Conservation (phyloP, 2,888 invertebrate genomes). For the Ctena decussata region DNA sequence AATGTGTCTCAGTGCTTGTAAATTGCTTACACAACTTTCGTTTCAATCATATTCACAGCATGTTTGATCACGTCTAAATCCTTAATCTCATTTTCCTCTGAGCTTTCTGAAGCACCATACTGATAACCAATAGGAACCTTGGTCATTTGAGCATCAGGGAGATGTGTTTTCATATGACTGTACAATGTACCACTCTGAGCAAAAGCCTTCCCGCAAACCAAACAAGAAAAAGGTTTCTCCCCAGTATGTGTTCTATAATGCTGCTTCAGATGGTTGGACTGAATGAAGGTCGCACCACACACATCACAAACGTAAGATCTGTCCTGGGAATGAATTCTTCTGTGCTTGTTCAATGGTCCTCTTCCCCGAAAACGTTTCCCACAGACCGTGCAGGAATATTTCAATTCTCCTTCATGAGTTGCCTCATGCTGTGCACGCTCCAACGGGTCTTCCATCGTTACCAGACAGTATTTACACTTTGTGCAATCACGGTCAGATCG, state of each 20-base stretch:
- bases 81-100: not conserved
- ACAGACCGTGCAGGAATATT: constrained; percentile 42
- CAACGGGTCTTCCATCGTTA: constrained; percentile 5
- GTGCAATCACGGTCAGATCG: constrained; percentile 40
- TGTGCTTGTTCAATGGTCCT: constrained; percentile 42
- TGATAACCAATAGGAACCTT: not conserved
- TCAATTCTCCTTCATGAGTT: constrained; percentile 23
- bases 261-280: constrained; percentile 56
- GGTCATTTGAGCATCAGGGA: not conserved
- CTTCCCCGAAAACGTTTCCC: constrained; percentile 33
- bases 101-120: not conserved
- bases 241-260: constrained; percentile 56
- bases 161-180: constrained; percentile 54
- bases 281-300: constrained; percentile 55
- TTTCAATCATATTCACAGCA: not conserved
- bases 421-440: constrained; percentile 28
- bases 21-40: too few species aligned
- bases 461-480: constrained; percentile 39
- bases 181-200: constrained; percentile 64
- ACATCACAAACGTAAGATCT: constrained; percentile 39
- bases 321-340: constrained; percentile 50
- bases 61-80: not conserved
- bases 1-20: too few species aligned
- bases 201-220: constrained; percentile 42
- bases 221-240: constrained; percentile 49